Conservation (phyloP, 1,140 invertebrate species). For the Colletes gigas region DNA sequence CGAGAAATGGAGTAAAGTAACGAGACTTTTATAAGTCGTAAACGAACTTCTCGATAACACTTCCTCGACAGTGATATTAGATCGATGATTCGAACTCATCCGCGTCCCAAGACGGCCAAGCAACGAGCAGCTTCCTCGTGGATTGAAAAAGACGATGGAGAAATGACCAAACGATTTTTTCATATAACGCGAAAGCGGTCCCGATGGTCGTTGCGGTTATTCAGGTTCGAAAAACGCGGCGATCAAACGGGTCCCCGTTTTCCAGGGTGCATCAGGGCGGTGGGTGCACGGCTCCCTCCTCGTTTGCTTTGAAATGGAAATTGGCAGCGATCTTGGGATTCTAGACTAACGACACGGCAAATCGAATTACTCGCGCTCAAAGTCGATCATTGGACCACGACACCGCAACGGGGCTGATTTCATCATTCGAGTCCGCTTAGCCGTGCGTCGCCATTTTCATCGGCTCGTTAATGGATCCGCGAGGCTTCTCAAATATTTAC, state of each 20-base stretch:
- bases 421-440: slow-evolving; percentile 17
- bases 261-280: not conserved
- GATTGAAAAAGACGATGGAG: not conserved
- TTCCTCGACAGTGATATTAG: slow-evolving; percentile 4
- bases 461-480: not conserved
- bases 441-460: not conserved
- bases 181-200: not conserved
- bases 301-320: slow-evolving; percentile 65
- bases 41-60: not conserved
- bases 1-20: not conserved
- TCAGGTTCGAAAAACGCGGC: not conserved
- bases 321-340: slow-evolving; percentile 60
- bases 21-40: slow-evolving; percentile 3
- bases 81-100: not conserved
- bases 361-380: slow-evolving; percentile 58
- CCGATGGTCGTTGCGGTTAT: not conserved
- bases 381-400: slow-evolving; percentile 46
- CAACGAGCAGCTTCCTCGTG: not conserved
- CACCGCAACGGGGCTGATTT: slow-evolving; percentile 18
- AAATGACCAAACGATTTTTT: not conserved
- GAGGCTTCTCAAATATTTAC: slow-evolving; percentile 15
- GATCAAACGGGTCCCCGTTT: not conserved
- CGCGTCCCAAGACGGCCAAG: no score
- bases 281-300: slow-evolving; percentile 11
- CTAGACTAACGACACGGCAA: slow-evolving; percentile 63